Conservation (phyloP, 2,113 vertebrate genomes). For the Sarotherodon lohbergeri region DNA sequence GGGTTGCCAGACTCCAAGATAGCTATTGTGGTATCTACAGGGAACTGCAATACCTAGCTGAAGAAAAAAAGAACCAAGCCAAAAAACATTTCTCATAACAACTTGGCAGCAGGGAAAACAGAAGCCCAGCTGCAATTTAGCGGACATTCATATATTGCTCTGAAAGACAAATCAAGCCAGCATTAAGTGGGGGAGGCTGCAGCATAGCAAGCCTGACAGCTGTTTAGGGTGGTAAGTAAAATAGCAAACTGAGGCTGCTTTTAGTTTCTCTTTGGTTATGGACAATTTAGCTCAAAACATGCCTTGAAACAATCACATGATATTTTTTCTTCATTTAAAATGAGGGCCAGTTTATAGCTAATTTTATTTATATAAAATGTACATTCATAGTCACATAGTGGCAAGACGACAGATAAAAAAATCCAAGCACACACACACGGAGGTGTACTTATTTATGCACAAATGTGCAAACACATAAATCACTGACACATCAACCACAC, state of each 20-base stretch:
- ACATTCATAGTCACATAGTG: neutral
- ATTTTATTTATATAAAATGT: neutral
- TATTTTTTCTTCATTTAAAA: neutral
- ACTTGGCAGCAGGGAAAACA: neutral
- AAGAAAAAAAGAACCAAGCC: neutral
- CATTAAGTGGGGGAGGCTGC: neutral
- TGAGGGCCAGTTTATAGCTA: neutral
- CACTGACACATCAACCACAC: neutral
- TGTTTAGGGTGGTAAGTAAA: neutral
- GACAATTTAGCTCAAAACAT: neutral
- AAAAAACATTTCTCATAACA: neutral
- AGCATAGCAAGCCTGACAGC: neutral
- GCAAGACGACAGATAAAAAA: accelerated
- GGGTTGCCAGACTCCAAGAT: neutral
- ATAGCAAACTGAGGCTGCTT: neutral
- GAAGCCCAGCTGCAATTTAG: neutral
- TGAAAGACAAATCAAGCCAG: neutral
- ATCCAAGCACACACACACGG: neutral
- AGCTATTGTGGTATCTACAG: neutral
- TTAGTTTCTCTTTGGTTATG: neutral
- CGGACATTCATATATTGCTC: neutral
- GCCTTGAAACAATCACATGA: neutral
- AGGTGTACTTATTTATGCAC: neutral
- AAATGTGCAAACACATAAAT: neutral
- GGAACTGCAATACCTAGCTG: neutral